phyloP scores from a whole-genome alignment of 2,888 invertebrate genomes.

The Cantharis rustica region DNA sequence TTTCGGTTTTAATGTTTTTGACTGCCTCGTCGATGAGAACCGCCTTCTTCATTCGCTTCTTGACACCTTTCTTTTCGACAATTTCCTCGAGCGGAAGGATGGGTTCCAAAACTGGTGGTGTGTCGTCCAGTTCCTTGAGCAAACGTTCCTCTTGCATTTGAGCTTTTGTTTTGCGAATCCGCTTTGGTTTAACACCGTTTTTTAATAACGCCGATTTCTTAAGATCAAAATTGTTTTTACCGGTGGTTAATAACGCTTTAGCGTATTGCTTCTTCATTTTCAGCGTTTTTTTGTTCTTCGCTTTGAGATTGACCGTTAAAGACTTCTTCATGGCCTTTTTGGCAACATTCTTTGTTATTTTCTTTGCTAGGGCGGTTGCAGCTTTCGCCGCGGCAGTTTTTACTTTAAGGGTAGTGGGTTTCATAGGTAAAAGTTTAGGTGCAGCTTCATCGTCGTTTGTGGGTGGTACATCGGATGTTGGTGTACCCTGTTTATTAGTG shows the following conservation, averaged over 20 bases:
- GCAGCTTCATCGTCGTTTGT: constrained; percentile 25
- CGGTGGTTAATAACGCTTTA: constrained; percentile 46
- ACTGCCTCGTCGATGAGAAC: constrained; percentile 7
- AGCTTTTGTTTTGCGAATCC: constrained; percentile 39
- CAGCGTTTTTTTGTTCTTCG: constrained; percentile 41
- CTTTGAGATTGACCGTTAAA: constrained; percentile 43
- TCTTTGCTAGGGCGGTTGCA: constrained; percentile 14
- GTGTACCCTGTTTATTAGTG: constrained; percentile 34
- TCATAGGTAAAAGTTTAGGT: constrained; percentile 28
- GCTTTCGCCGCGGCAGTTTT: constrained; percentile 22
- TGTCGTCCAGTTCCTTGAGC: constrained; percentile 21
- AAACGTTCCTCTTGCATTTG: constrained; percentile 34
- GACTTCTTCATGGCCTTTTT: constrained; percentile 22
- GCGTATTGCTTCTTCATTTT: constrained; percentile 42
- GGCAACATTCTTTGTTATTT: constrained; percentile 30
- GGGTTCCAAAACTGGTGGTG: constrained; percentile 49
- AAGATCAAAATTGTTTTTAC: constrained; percentile 42
- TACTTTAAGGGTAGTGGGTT: constrained; percentile 17
- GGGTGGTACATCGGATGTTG: constrained; percentile 36
- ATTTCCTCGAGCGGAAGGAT: constrained; percentile 45
- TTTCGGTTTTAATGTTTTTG: constrained; percentile 33
- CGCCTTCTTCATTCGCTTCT: constrained; percentile 9
- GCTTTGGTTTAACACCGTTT: constrained; percentile 46
- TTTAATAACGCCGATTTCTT: constrained; percentile 48
- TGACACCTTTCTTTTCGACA: constrained; percentile 31